phyloP scores from a whole-genome alignment of 2,888 invertebrate genomes.

The Anarsia innoxiella region DNA sequence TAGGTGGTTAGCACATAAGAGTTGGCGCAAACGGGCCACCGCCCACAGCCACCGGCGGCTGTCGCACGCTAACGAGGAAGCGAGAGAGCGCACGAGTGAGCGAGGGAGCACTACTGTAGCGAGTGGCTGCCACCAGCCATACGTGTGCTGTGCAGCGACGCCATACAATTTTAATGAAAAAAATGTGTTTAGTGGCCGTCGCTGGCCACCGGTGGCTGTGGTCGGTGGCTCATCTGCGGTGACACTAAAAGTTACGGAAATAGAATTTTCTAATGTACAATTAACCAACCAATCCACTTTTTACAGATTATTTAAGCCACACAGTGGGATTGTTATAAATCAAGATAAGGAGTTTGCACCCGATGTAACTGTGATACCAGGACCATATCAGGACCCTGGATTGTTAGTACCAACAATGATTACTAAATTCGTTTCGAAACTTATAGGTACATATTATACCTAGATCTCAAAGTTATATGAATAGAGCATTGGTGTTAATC shows the following conservation, averaged over 20 bases:
- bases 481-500: not conserved
- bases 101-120: too few species aligned
- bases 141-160: too few species aligned
- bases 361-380: conserved; percentile 43
- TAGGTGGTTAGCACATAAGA: too few species aligned
- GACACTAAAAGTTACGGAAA: not conserved
- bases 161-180: not conserved
- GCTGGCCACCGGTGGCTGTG: too few species aligned
- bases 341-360: conserved; percentile 44
- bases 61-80: too few species aligned
- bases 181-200: not conserved
- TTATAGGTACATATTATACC: not conserved
- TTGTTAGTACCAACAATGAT: too few species aligned
- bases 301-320: conserved; percentile 53
- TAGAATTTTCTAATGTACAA: not conserved
- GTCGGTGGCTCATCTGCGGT: too few species aligned
- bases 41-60: too few species aligned
- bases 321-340: conserved; percentile 60
- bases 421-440: not conserved
- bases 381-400: too few species aligned
- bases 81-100: too few species aligned
- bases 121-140: too few species aligned
- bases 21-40: too few species aligned
- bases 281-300: conserved; percentile 19
- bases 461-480: not conserved